Conservation (phyloP, 1,140 invertebrate species). For the Pomacea maculata region DNA sequence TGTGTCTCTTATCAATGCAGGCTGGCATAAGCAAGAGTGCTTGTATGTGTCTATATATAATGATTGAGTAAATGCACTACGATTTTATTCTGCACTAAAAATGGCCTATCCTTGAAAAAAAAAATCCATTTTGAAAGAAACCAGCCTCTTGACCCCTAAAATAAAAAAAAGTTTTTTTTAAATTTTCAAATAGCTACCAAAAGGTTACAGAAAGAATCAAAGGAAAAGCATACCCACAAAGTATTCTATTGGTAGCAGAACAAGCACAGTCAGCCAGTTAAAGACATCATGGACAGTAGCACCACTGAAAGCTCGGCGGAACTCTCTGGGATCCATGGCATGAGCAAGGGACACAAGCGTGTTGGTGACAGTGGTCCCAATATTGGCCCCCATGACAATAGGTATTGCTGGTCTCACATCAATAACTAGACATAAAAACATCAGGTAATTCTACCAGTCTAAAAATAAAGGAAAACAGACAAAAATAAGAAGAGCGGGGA, state of each 20-base stretch:
- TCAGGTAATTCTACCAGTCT: neutral
- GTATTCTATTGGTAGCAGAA: slow-evolving; percentile 67
- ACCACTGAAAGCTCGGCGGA: slow-evolving; percentile 69
- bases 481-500: too few relatives aligned
- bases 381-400: slow-evolving; percentile 74
- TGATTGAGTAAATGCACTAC: too few relatives aligned
- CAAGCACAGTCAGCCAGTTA: slow-evolving; percentile 69
- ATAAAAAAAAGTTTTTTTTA: neutral
- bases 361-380: slow-evolving; percentile 73
- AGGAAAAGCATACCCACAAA: slow-evolving; percentile 44
- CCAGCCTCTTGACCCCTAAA: neutral
- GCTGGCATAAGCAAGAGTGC: too few relatives aligned
- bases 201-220: neutral
- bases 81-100: too few relatives aligned
- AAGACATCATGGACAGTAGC: slow-evolving; percentile 70
- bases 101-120: too few relatives aligned
- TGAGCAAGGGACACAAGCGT: slow-evolving; percentile 70
- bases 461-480: too few relatives aligned
- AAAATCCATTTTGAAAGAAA: too few relatives aligned
- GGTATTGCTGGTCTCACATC: slow-evolving; percentile 67
- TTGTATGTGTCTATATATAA: too few relatives aligned
- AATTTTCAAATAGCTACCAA: neutral
- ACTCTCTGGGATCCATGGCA: slow-evolving; percentile 65
- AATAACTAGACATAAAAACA: slow-evolving; percentile 35
- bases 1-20: too few relatives aligned